Conservation (phyloP, 2,888 invertebrate species). For the Drosophila tripunctata region DNA sequence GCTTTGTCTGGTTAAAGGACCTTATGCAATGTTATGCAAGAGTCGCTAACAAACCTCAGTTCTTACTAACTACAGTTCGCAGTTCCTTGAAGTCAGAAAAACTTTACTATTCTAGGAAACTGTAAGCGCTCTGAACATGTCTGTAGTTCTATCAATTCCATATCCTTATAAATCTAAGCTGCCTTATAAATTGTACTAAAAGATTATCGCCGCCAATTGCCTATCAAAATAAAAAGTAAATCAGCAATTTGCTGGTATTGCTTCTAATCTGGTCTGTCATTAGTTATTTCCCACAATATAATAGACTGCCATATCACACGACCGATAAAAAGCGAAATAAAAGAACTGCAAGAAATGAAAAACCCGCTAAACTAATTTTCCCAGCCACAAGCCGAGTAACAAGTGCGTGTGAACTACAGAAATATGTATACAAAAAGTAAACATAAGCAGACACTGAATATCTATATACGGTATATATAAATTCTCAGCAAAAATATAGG, state of each 20-base stretch:
- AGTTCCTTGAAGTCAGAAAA: not conserved
- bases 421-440: slow-evolving; percentile 38
- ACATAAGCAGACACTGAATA: slow-evolving; percentile 10
- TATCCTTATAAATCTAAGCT: slow-evolving; percentile 17
- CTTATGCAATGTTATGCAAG: slow-evolving; percentile 50
- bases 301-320: slow-evolving; percentile 30
- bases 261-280: too few relatives aligned
- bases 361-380: slow-evolving; percentile 64
- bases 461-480: too few relatives aligned
- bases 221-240: slow-evolving; percentile 11
- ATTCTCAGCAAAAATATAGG: slow-evolving; percentile 59
- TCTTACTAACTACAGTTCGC: slow-evolving; percentile 22
- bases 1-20: slow-evolving; percentile 25
- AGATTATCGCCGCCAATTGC: slow-evolving; percentile 11
- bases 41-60: not conserved
- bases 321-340: slow-evolving; percentile 22
- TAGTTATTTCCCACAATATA: slow-evolving; percentile 31
- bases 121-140: not conserved
- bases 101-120: not conserved
- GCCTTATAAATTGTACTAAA: not conserved
- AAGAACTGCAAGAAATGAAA: slow-evolving; percentile 19
- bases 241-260: too few relatives aligned
- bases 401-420: slow-evolving; percentile 64
- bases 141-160: not conserved
- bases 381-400: slow-evolving; percentile 62